Conservation (phyloP, 2,113 vertebrate species). For the Petromus typicus region DNA sequence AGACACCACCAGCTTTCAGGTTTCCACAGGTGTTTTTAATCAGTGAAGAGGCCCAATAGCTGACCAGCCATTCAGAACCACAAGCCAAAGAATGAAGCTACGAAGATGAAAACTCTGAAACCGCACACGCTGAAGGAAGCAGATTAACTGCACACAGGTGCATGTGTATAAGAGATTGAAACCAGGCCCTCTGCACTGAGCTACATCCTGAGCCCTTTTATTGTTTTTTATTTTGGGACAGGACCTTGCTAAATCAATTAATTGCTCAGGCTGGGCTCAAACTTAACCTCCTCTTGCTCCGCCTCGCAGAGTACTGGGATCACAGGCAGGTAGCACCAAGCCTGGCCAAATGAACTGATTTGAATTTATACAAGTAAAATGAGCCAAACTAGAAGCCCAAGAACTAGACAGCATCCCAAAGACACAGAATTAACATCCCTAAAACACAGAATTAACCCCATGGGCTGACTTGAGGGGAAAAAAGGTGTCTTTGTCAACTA, state of each 20-base stretch:
- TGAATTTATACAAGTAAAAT: neutral
- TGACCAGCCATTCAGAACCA: neutral
- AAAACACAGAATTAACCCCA: neutral
- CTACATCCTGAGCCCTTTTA: no score
- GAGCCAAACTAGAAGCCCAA: neutral
- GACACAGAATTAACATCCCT: neutral
- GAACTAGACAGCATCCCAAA: neutral
- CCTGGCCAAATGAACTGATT: neutral
- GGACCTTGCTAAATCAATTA: no score
- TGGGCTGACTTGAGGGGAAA: neutral
- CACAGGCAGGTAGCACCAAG: no score
- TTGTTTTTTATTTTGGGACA: no score
- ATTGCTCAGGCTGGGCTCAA: neutral
- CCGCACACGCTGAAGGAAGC: neutral
- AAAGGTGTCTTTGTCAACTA: neutral
- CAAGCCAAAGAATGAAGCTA: neutral
- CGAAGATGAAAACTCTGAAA: constrained; percentile 3
- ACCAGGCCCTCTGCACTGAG: no score
- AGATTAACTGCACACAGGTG: neutral
- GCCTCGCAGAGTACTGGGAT: no score
- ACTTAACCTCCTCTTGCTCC: no score
- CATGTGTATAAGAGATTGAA: no score
- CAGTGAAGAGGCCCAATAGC: neutral
- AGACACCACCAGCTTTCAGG: neutral
- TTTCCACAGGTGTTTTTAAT: neutral